A percentile compares a stretch with the other conserved stretches of the same genome.
Conservation (phyloP, 2,113 vertebrate species). For the Egretta garzetta region DNA sequence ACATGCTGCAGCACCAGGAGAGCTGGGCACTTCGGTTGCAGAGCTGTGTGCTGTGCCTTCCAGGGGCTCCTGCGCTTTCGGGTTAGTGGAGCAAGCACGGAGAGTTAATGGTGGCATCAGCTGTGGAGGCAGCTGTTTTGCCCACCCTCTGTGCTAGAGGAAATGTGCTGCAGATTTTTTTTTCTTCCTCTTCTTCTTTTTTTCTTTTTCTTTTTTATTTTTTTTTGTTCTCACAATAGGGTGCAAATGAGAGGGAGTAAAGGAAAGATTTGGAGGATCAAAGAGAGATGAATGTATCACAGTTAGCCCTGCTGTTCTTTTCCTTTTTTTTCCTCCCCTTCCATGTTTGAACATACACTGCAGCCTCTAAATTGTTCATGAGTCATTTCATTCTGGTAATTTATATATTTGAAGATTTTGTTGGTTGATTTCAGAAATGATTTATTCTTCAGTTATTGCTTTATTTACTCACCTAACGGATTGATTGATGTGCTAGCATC, state of each 20-base stretch:
- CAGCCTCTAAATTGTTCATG: not conserved
- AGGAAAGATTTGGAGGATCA: not conserved
- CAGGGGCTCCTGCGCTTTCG: conserved; percentile 28
- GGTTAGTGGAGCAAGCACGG: conserved; percentile 34
- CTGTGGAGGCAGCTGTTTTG: conserved; percentile 71
- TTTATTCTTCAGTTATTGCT: conserved; percentile 65
- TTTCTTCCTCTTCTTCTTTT: not conserved
- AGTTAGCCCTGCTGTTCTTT: not conserved
- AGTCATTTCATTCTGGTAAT: conserved; percentile 34
- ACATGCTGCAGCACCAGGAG: conserved; percentile 12
- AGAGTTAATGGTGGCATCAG: conserved; percentile 64
- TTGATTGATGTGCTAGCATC: conserved; percentile 48
- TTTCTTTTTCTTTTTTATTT: fast-evolving
- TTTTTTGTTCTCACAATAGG: not conserved
- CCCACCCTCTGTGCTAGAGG: conserved; percentile 35
- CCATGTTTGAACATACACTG: not conserved
- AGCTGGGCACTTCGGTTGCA: not conserved
- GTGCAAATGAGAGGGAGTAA: not conserved
- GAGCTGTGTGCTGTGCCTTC: conserved; percentile 14
- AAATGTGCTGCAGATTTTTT: conserved; percentile 20
- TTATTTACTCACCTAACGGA: conserved; percentile 68
- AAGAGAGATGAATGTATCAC: not conserved
- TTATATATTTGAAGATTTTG: conserved; percentile 47
- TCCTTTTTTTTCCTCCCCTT: not conserved
- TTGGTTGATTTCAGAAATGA: conserved; percentile 43